These are phyloP conservation scores for Lomographa bimaculata DNA, from an alignment of 2,888 invertebrate species.

Conservation along the genomic window DNA sequence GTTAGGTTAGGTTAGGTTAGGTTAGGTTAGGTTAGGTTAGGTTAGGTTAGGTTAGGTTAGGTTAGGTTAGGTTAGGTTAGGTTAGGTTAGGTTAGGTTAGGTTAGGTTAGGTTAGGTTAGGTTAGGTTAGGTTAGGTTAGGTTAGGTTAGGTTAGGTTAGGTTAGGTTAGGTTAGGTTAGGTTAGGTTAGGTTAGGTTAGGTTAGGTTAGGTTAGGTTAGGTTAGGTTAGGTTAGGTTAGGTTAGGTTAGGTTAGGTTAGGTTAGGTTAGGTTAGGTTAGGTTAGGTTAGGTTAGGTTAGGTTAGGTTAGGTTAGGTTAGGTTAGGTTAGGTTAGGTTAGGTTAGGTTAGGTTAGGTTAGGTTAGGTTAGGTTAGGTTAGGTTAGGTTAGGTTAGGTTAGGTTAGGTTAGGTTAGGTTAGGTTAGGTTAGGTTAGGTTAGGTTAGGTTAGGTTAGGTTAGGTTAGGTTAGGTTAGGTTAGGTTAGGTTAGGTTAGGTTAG, in stretches of 20 bases:
- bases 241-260: constrained; percentile 1
- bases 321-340: constrained; percentile 1
- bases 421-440: constrained; percentile 1
- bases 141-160: constrained; percentile 1
- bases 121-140: constrained; percentile 1
- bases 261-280: constrained; percentile 1
- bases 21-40: constrained; percentile 1
- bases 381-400: constrained; percentile 1
- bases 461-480: constrained; percentile 1
- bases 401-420: constrained; percentile 1
- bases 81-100: constrained; percentile 1
- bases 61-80: constrained; percentile 1
- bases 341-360: constrained; percentile 1
- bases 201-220: constrained; percentile 1
- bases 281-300: constrained; percentile 1
- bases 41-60: constrained; percentile 1
- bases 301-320: constrained; percentile 1
- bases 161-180: constrained; percentile 1
- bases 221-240: constrained; percentile 1
- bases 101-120: constrained; percentile 1
- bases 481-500: constrained; percentile 1
- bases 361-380: constrained; percentile 1
- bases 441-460: constrained; percentile 1
- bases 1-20: constrained; percentile 1
- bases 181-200: constrained; percentile 1